Evolutionary conservation across 1,140 invertebrate genomes (phyloP), one percentile per base, ranked within the genome.

Genomic region (Trissolcus basalis): DNA sequence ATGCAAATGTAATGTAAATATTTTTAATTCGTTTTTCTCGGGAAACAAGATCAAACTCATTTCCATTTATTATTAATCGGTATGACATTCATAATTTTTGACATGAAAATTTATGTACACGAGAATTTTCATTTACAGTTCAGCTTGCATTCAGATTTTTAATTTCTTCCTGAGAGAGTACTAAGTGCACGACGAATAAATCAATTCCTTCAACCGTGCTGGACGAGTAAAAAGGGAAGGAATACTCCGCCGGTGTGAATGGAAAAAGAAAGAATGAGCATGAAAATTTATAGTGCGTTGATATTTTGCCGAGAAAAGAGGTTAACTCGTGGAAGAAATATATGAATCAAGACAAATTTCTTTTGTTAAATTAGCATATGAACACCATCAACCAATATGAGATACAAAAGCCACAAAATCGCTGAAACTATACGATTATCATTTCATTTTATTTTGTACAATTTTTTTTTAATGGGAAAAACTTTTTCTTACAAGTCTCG

Each of bases 71-170:
- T 27, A 27, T 27, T 27, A 27, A 27, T 27, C 19, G 19, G 19
- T 27, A 27, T 6, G 19, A 27, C 19, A 27, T 51, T 8, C 36
- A 9, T 39, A 19, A 58, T 11, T 50, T 67, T 56, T 43, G 15
- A 50, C 19, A 56, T 56, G 44, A 63, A 59, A 63, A 61, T 44
- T 63, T 75, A 58, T 72, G 65, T 73, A 70, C 59, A 48, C 69
- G 61, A 58, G 68, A 63, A 65, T 80, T 39, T 39, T 80, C 74
- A 75, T 80, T 73, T 77, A 77, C 78, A 77, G 70, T 68, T 80
- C 41, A 77, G 76, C 71, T 71, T 67, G 67, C 71, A 72, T 75
- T 72, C 73, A 60, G 75, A 80, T 80, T 80, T 80, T 80, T 78
- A 77, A 80, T 80, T 80, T 78, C 65, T 63, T 68, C 58, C 50